Evolutionary conservation across 2,888 invertebrate species (phyloP).

Genomic region (Drosophila buzzatii): DNA sequence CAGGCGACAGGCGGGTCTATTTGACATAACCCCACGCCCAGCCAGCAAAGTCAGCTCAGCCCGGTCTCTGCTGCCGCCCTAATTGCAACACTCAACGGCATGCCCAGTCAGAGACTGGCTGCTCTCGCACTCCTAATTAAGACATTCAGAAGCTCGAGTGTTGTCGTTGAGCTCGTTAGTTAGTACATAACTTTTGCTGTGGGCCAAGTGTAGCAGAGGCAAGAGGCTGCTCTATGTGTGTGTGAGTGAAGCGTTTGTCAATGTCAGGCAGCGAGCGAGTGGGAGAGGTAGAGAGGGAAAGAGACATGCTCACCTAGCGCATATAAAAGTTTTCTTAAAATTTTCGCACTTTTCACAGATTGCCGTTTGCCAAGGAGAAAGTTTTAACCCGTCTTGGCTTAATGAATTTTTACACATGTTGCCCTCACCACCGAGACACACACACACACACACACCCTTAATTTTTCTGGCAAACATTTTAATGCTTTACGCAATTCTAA

Average conservation of each 20-base stretch:
- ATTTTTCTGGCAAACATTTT: constrained; percentile 78
- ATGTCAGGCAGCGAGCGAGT: constrained; percentile 55
- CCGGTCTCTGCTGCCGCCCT: constrained; percentile 57
- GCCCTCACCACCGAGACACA: not conserved
- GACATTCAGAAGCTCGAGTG: constrained; percentile 76
- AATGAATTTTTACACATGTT: constrained; percentile 73
- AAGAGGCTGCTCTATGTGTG: not conserved
- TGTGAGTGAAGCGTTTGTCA: constrained; percentile 52
- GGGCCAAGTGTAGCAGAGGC: constrained; percentile 43
- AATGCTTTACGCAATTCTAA: constrained; percentile 77
- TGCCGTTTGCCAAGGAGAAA: constrained; percentile 65
- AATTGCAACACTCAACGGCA: constrained; percentile 71
- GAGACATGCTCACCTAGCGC: constrained; percentile 23
- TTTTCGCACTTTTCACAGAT: constrained; percentile 75
- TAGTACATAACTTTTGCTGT: constrained; percentile 77
- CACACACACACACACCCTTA: constrained; percentile 20
- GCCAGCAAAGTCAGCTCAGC: not conserved
- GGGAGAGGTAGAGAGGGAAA: not conserved
- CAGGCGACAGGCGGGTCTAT: constrained; percentile 40
- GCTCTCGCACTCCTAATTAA: constrained; percentile 72
- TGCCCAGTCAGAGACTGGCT: constrained; percentile 50
- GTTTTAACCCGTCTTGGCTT: constrained; percentile 59
- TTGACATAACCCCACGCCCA: constrained; percentile 49
- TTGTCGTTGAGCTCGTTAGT: constrained; percentile 81
- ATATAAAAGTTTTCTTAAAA: constrained; percentile 74